Percentiles rank a stretch among this genome's conserved stretches.
These are phyloP conservation scores for Araneus ventricosus DNA, from an alignment of 1,140 invertebrate genomes.

Conservation along the genomic window DNA sequence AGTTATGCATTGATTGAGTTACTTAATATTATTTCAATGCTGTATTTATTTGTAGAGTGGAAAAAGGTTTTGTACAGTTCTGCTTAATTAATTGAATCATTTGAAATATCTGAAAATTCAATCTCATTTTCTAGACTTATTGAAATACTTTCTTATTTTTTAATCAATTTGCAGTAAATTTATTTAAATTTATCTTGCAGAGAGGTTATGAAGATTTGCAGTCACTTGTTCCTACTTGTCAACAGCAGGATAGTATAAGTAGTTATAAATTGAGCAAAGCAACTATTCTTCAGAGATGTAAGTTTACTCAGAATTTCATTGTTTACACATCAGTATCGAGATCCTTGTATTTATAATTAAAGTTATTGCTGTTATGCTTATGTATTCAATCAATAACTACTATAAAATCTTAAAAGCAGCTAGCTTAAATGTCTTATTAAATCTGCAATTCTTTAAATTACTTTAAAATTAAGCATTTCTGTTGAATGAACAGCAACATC, in stretches of 20 bases:
- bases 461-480: too few species aligned
- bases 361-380: background rate
- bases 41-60: too few species aligned
- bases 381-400: background rate
- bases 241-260: slow-evolving; percentile 88
- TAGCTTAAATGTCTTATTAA: too few species aligned
- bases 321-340: background rate
- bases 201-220: slow-evolving; percentile 96
- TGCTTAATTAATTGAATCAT: too few species aligned
- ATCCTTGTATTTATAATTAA: too few species aligned
- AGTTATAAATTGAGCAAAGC: slow-evolving; percentile 98
- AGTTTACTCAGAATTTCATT: slow-evolving; percentile 78
- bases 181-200: slow-evolving; percentile 66
- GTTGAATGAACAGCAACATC: too few species aligned
- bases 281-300: slow-evolving; percentile 92
- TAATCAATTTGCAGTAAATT: background rate
- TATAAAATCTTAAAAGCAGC: too few species aligned
- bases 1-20: too few species aligned
- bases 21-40: too few species aligned
- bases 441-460: too few species aligned
- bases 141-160: background rate
- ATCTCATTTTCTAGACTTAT: background rate
- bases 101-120: background rate
- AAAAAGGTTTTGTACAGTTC: too few species aligned
- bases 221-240: slow-evolving; percentile 94